These are phyloP conservation scores for Elaphurus davidianus DNA, from an alignment of 2,113 vertebrate species.

Conservation along the genomic window DNA sequence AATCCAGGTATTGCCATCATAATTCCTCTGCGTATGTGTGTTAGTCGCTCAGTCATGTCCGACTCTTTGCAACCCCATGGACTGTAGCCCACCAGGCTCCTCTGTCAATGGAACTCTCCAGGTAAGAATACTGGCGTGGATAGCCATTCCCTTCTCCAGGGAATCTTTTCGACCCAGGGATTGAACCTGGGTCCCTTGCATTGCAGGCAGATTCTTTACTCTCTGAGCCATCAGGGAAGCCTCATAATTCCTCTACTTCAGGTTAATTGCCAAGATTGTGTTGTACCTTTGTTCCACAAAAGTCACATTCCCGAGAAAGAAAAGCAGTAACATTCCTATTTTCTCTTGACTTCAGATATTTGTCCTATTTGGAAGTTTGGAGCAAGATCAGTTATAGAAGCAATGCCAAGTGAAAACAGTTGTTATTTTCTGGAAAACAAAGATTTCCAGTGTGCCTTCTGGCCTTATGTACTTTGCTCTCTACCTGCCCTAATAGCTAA, in stretches of 20 bases:
- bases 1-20: neutral
- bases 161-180: neutral
- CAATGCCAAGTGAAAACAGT: neutral
- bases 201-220: neutral
- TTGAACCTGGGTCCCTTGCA: neutral
- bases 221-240: neutral
- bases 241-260: neutral
- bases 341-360: neutral
- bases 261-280: neutral
- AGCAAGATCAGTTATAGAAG: neutral
- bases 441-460: neutral
- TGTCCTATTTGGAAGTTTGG: neutral
- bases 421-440: neutral
- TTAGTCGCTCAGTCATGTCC: neutral
- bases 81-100: neutral
- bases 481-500: neutral
- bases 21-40: neutral
- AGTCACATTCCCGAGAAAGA: neutral
- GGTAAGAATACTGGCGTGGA: neutral
- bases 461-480: neutral
- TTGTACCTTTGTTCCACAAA: neutral
- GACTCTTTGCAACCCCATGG: neutral
- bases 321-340: neutral
- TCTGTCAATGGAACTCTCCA: neutral
- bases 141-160: neutral